A percentile compares a stretch with the other conserved stretches of the same genome.
Conservation (phyloP, 2,113 vertebrate species). For the Pycnonotus jocosus region DNA sequence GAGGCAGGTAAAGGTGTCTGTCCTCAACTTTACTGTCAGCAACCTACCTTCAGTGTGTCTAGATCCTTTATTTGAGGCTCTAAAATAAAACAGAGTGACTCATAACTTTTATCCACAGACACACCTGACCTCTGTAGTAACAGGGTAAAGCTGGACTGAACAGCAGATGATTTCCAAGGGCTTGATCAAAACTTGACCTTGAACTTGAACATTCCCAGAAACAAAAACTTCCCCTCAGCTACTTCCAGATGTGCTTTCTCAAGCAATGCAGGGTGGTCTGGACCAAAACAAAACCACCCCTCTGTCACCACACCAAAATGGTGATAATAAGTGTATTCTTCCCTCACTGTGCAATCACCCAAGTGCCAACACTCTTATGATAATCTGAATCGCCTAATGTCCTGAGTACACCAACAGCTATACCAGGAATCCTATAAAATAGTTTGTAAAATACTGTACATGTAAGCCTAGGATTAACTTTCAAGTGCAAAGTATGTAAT, state of each 20-base stretch:
- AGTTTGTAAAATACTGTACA: not conserved
- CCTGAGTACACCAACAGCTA: not conserved
- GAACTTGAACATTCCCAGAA: not conserved
- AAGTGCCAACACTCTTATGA: not conserved
- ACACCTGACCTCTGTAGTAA: not conserved
- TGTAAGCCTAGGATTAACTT: not conserved
- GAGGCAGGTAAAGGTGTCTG: not conserved
- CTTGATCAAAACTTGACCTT: not conserved
- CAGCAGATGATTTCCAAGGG: not conserved
- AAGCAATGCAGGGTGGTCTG: not conserved
- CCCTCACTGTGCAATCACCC: fast-evolving
- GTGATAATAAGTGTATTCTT: not conserved
- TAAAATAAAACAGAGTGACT: not conserved
- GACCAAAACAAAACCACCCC: not conserved
- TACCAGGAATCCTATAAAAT: not conserved
- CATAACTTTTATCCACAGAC: not conserved
- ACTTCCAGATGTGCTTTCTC: not conserved
- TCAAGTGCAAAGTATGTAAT: not conserved
- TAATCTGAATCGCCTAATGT: not conserved
- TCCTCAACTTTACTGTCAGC: not conserved
- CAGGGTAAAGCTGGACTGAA: not conserved
- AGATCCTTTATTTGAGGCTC: not conserved
- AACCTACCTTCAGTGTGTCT: not conserved
- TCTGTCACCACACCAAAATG: not conserved
- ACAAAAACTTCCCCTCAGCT: not conserved